Conservation (phyloP, 2,113 vertebrate genomes). For the pig (Sus scrofa) region T2T-Sscrofa CM000815.6:97479001-97479500, state of each 20-base stretch:
- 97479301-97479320: background rate
- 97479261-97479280: background rate
- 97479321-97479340: background rate
- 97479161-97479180: background rate
- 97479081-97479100: background rate
- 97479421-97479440: background rate
- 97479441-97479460: background rate
- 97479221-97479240: background rate
- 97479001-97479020: background rate
- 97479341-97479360: background rate
- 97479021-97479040: background rate
- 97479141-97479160: background rate
- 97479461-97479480: background rate
- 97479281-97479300: background rate
- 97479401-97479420: background rate
- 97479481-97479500: background rate
- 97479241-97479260: no score
- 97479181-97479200: background rate
- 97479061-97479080: background rate
- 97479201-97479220: background rate
- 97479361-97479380: background rate
- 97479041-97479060: background rate
- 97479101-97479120: background rate
- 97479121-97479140: background rate
- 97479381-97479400: background rate